A percentile compares a stretch with the other conserved stretches of the same genome.
Evolutionary conservation across 2,113 vertebrate genomes (phyloP).

Genomic region (Gymnogyps californianus): DNA sequence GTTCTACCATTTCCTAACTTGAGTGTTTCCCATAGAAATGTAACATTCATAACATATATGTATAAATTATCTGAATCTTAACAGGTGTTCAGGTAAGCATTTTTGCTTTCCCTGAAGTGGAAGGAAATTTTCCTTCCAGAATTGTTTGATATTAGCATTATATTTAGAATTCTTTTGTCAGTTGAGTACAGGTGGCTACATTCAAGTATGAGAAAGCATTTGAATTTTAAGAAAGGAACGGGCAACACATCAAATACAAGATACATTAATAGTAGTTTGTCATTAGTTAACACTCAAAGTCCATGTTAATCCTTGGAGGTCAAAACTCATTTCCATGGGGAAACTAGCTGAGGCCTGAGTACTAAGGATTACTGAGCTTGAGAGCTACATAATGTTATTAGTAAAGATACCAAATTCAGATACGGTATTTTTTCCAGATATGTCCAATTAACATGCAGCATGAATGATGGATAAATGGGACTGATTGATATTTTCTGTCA

Average conservation of each 20-base stretch:
- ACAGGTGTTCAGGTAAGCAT: not conserved
- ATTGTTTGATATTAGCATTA: not conserved
- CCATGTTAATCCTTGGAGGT: not conserved
- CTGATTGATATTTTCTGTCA: not conserved
- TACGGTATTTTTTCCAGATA: not conserved
- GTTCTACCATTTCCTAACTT: not conserved
- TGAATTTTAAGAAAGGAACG: not conserved
- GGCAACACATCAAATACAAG: not conserved
- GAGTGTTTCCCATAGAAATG: not conserved
- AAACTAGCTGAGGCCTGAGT: not conserved
- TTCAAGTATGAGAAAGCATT: not conserved
- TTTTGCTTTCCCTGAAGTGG: not conserved
- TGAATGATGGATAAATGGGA: not conserved
- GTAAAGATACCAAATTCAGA: not conserved
- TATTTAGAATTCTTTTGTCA: not conserved
- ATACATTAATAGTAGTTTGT: not conserved
- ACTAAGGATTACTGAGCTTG: not conserved
- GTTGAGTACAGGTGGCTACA: not conserved
- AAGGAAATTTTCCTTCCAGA: not conserved
- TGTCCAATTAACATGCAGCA: not conserved
- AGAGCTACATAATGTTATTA: not conserved
- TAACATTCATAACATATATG: not conserved
- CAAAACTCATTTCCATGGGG: not conserved
- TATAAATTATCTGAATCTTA: not conserved
- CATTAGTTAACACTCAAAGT: not conserved